Base-by-base conservation (phyloP, 2,888 invertebrate genomes). In the Coenonympha glycerion region DNA sequence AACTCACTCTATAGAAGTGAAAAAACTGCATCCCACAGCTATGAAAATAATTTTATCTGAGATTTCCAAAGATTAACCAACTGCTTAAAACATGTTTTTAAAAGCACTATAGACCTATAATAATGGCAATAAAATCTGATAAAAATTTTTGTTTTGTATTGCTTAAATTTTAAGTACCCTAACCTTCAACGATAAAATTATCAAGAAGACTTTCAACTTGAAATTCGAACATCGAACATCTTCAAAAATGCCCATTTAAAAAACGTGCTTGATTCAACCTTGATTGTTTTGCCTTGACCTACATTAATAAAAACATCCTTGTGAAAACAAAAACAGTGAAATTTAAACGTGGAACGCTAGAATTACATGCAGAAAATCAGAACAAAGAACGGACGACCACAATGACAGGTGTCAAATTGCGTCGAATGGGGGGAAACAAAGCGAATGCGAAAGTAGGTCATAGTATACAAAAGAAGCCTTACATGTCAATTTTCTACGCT, bases 381-480 rank as follows among this genome's bases (percentile, higher is more conserved):
- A 59, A 62, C 59, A 57, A 58, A 55, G 57, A 42, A 41, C 28
- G 47, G 57, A 57, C 61, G 69, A 69, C 69, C 71, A 73, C 62
- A 63, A 53, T 74, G 55, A 47, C 55, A 68, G 62, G 57, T 60
- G 69, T 64, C 66, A 69, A 63, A 68, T 68, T 68, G 58, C 64
- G 66, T 58, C 49, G 56, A 57, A 59, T 61, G 64, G 70, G 69
- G 72, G 73, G 69, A 76, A 74, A 80, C 73, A 76, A 76, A 72
- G 68, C 53, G 57, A 55, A 55, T 53, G 53, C 30, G 74, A 76
- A 78, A 79, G 80, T 81, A 60, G 77, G 76, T 72, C 69, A 62
- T 64, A 31, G n/a, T 41, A 58, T 61, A 61, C 61, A 59, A 62
- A 62, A 63, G 30, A 53, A 30, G 28, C 48, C 31, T 4, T 39